These are phyloP conservation scores for Arrhamphus sclerolepis DNA, from an alignment of 2,797 vertebrate species.

Conservation along the genomic window DNA sequence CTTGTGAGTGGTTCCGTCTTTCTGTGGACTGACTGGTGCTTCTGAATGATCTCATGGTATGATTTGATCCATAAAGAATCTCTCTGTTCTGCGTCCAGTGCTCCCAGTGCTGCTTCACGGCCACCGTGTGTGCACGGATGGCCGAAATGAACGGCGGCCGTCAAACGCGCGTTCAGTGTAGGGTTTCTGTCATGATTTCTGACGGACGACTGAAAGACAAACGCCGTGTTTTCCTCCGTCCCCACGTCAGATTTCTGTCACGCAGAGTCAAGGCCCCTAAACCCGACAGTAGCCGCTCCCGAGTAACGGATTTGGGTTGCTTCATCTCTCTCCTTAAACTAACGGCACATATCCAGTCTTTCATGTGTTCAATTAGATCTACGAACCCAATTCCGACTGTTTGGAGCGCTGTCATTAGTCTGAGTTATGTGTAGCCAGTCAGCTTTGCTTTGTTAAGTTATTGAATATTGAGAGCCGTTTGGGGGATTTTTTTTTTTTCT, in stretches of 20 bases:
- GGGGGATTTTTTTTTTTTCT: neutral
- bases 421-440: neutral
- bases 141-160: too few relatives aligned
- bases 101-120: slow-evolving; percentile 20
- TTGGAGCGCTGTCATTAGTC: slow-evolving; percentile 6
- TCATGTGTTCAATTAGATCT: neutral
- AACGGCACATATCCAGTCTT: slow-evolving; percentile 18
- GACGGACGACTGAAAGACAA: neutral
- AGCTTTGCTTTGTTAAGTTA: too few relatives aligned
- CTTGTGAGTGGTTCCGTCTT: neutral
- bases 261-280: slow-evolving; percentile 37
- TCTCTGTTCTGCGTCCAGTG: slow-evolving; percentile 39
- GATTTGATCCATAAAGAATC: slow-evolving; percentile 72
- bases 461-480: too few relatives aligned
- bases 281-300: slow-evolving; percentile 58
- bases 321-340: slow-evolving; percentile 56
- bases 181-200: neutral
- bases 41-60: slow-evolving; percentile 75
- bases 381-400: neutral
- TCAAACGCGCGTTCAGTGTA: neutral
- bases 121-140: neutral
- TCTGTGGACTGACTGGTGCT: slow-evolving; percentile 54
- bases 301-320: slow-evolving; percentile 49
- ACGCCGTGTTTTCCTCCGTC: slow-evolving; percentile 9
- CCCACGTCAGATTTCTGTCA: slow-evolving; percentile 21